phyloP scores from a whole-genome alignment of 2,797 vertebrate species.

The Chloroceryle amazona region DNA sequence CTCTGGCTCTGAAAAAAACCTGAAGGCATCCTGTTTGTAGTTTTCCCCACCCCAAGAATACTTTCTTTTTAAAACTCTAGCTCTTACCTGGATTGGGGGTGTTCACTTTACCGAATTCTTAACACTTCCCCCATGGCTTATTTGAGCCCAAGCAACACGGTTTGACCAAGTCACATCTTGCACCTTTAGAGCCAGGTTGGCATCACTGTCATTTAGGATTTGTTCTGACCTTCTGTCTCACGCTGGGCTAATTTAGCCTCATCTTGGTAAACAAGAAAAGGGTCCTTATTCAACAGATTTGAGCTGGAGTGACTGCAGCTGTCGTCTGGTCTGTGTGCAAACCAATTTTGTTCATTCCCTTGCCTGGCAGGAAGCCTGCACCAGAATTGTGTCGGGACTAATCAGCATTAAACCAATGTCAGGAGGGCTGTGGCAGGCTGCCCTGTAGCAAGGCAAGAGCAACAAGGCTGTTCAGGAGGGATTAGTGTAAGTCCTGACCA shows the following conservation, averaged over 20 bases:
- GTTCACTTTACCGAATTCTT: background rate
- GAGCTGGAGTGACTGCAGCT: slow-evolving; percentile 70
- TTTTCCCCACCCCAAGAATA: background rate
- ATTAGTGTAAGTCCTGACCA: background rate
- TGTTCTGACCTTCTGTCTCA: slow-evolving; percentile 51
- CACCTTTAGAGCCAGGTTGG: slow-evolving; percentile 16
- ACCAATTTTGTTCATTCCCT: slow-evolving; percentile 72
- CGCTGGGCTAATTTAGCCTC: slow-evolving; percentile 71
- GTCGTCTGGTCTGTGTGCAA: slow-evolving; percentile 61
- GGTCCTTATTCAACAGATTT: slow-evolving; percentile 55
- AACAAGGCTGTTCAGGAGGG: background rate
- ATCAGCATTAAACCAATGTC: slow-evolving; percentile 60
- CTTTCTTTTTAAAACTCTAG: background rate
- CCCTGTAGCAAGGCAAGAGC: slow-evolving; percentile 31
- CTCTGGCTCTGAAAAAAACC: background rate
- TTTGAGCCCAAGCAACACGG: background rate
- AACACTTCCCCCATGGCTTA: rapidly evolving
- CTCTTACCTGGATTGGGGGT: background rate
- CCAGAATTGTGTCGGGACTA: slow-evolving; percentile 65
- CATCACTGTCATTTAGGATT: background rate
- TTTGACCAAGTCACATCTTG: background rate
- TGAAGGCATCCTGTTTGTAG: background rate
- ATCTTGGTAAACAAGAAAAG: slow-evolving; percentile 69
- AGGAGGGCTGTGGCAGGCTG: slow-evolving; percentile 21
- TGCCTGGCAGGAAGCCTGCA: slow-evolving; percentile 70